Evolutionary conservation across 2,797 vertebrate species (phyloP).

Genomic region (Alcedo atthis): DNA sequence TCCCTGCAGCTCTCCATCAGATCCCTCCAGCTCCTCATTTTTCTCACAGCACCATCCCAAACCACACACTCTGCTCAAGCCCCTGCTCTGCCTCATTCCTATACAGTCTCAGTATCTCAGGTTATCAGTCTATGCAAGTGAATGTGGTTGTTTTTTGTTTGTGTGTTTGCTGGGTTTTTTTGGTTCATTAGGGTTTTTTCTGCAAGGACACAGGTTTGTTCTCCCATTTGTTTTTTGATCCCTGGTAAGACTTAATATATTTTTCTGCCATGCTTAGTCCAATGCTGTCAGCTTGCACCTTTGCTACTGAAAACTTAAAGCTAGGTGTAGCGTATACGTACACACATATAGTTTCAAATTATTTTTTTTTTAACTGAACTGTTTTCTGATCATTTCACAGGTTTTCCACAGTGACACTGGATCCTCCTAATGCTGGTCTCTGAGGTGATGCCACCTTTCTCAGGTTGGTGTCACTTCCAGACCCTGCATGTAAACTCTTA

Average conservation of each 20-base stretch:
- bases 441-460: neutral
- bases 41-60: neutral
- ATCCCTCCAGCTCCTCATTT: neutral
- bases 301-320: neutral
- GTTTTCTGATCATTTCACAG: neutral
- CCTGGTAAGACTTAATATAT: neutral
- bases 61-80: fast-evolving
- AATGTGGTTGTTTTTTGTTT: neutral
- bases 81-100: no score
- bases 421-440: neutral
- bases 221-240: neutral
- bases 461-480: neutral
- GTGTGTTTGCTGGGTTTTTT: no score
- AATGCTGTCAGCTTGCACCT: neutral
- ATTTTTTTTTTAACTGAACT: neutral
- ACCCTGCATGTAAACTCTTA: no score
- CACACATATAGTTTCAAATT: neutral
- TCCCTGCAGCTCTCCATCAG: neutral
- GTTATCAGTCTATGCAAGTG: neutral
- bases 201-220: neutral
- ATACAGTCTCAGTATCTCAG: fast-evolving
- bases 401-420: neutral
- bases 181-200: neutral
- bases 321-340: neutral
- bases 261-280: neutral